Evolutionary conservation across 2,113 vertebrate genomes (phyloP).

Genomic region (Aramus guarauna): DNA sequence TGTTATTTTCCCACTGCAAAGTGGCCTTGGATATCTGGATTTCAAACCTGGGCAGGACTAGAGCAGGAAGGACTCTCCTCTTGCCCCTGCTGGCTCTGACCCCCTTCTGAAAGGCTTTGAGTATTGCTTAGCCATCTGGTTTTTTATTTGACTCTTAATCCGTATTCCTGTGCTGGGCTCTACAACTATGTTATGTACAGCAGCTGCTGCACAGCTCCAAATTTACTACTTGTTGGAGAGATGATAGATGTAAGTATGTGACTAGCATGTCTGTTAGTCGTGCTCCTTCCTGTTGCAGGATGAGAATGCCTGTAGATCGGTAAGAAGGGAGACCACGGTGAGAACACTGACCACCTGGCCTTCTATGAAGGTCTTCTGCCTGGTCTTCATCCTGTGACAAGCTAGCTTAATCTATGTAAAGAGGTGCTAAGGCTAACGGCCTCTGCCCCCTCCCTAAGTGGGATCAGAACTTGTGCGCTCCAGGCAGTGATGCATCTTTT

Average conservation of each 20-base stretch:
- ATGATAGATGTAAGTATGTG: not conserved
- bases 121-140: not conserved
- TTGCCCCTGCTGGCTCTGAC: not conserved
- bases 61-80: not conserved
- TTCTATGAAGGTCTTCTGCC: not conserved
- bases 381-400: not conserved
- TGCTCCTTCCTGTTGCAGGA: not conserved
- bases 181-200: not conserved
- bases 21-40: not conserved
- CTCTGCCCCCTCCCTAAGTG: fast-evolving
- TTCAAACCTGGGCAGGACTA: not conserved
- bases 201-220: not conserved
- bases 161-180: not conserved
- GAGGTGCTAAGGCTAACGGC: not conserved
- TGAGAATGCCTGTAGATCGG: not conserved
- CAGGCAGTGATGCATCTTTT: not conserved
- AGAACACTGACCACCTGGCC: not conserved
- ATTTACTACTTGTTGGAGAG: not conserved
- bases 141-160: not conserved
- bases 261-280: fast-evolving
- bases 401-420: not conserved
- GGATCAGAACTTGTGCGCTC: not conserved
- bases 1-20: not conserved
- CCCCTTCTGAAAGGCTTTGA: not conserved
- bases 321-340: not conserved